Conservation (phyloP, 1,140 invertebrate genomes). For the Anadara kagoshimensis region DNA sequence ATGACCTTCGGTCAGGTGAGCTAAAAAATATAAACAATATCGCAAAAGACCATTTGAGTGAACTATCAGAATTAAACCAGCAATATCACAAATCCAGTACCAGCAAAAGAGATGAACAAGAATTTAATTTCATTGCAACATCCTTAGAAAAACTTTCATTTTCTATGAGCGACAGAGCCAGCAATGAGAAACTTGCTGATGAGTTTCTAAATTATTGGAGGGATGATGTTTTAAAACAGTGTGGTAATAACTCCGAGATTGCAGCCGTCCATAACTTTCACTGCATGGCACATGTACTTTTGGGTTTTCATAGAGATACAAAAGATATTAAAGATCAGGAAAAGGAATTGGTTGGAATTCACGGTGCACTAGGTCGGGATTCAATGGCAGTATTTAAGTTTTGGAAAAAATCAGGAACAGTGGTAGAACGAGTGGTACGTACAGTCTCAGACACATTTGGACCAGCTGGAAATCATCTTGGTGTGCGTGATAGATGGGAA, state of each 20-base stretch:
- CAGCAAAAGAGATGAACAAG: no score
- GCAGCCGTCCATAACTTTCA: no score
- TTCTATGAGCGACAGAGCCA: constrained; percentile 25
- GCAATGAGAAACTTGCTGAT: constrained; percentile 30
- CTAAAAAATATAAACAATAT: no score
- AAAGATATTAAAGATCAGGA: constrained; percentile 5
- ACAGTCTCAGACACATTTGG: constrained; percentile 33
- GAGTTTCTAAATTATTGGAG: constrained; percentile 23
- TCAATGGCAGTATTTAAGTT: constrained; percentile 13
- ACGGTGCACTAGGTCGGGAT: constrained; percentile 21
- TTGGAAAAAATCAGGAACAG: constrained; percentile 22
- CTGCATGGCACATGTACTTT: no score
- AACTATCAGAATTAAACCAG: no score
- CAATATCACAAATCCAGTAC: no score
- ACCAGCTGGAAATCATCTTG: constrained; percentile 34
- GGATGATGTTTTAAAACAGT: neutral
- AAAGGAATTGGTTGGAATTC: neutral
- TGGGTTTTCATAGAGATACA: neutral
- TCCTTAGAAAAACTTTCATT: constrained; percentile 29
- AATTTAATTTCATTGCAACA: neutral
- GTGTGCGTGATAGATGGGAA: constrained; percentile 28
- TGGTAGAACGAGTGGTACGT: constrained; percentile 4
- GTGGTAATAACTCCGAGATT: no score
- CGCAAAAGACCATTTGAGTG: no score
- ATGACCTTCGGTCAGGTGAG: no score